These are phyloP conservation scores for Takifugu ocellatus DNA, from an alignment of 2,797 vertebrate genomes.

Conservation along the genomic window DNA sequence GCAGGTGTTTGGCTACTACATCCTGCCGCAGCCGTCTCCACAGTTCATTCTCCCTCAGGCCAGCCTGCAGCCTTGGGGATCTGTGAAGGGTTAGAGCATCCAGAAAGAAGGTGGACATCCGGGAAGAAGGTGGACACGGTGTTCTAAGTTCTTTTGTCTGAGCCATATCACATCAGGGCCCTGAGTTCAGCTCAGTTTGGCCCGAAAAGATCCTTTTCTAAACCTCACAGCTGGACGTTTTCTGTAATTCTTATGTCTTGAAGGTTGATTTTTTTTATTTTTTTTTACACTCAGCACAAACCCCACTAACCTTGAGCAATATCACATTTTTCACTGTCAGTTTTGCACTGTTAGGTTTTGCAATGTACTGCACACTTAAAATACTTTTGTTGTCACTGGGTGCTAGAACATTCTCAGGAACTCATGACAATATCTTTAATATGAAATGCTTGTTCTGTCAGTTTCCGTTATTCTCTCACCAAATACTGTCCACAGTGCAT, in stretches of 20 bases:
- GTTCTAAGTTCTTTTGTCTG: conserved; percentile 33
- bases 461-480: conserved; percentile 22
- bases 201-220: conserved; percentile 20
- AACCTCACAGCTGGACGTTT: conserved; percentile 8
- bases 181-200: conserved; percentile 21
- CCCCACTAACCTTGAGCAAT: conserved; percentile 18
- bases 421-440: conserved; percentile 46
- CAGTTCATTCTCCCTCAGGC: conserved; percentile 78
- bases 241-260: conserved; percentile 1
- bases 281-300: conserved; percentile 14
- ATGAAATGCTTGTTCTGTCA: conserved; percentile 35
- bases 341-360: conserved; percentile 26
- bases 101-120: not conserved
- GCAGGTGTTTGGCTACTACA: conserved; percentile 73
- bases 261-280: not conserved
- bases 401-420: conserved; percentile 60
- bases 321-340: conserved; percentile 14
- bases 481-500: conserved; percentile 19
- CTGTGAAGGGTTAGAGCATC: conserved; percentile 52
- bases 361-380: conserved; percentile 21
- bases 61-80: conserved; percentile 67
- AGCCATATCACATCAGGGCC: conserved; percentile 33
- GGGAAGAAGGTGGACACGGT: conserved; percentile 5
- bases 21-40: conserved; percentile 66
- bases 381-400: conserved; percentile 27